phyloP scores from a whole-genome alignment of 2,113 vertebrate species.

The Pristiophorus japonicus region DNA sequence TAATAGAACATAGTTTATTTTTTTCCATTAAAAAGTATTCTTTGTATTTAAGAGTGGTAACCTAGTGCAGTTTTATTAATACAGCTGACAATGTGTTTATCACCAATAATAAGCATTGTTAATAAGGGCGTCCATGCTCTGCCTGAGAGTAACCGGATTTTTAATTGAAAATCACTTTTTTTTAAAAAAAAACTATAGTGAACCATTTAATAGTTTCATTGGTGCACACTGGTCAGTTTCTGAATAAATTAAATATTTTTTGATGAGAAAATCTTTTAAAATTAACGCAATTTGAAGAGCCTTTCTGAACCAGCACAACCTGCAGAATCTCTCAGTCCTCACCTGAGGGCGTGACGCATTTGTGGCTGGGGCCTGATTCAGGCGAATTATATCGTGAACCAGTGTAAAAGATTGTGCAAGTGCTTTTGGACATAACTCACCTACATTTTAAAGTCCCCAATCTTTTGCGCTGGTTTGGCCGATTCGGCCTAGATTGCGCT shows the following conservation, averaged over 20 bases:
- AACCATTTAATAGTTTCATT: background rate
- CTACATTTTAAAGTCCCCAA: background rate
- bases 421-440: background rate
- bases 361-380: background rate
- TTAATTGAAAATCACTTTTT: background rate
- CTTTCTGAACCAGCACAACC: background rate
- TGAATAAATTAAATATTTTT: background rate
- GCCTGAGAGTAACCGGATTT: background rate
- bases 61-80: background rate
- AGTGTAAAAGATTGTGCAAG: background rate
- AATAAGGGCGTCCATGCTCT: background rate
- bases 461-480: background rate
- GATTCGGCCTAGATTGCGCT: too few species aligned
- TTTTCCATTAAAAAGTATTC: background rate
- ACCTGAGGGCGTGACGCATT: background rate
- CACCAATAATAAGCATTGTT: background rate
- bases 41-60: background rate
- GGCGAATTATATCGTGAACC: background rate
- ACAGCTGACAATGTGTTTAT: background rate
- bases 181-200: background rate
- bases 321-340: background rate
- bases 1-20: background rate
- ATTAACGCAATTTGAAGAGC: background rate
- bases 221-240: background rate
- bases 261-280: too few species aligned